Evolutionary conservation across 1,140 invertebrate genomes (phyloP).

Genomic region (Lasioglossum baleicum): DNA sequence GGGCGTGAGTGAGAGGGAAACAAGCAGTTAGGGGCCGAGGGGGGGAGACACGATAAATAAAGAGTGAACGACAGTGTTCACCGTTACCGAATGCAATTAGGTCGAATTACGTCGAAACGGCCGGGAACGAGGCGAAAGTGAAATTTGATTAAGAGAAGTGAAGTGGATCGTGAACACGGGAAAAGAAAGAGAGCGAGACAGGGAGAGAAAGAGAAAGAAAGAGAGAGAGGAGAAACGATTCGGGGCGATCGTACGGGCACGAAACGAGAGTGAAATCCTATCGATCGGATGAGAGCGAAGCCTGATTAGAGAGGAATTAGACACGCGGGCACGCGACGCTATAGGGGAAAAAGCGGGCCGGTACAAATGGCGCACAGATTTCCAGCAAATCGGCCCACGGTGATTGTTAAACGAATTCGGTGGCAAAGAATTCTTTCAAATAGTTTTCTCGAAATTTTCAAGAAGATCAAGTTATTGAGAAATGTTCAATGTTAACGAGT

Average conservation of each 20-base stretch:
- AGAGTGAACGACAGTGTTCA: constrained; percentile 17
- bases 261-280: constrained; percentile 46
- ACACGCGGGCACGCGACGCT: neutral
- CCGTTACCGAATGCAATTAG: constrained; percentile 55
- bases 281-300: constrained; percentile 35
- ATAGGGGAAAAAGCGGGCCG: constrained; percentile 2
- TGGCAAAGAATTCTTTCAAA: too few relatives aligned
- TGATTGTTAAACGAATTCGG: too few relatives aligned
- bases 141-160: constrained; percentile 58
- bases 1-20: constrained; percentile 7
- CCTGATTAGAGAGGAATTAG: constrained; percentile 44
- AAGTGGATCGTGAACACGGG: constrained; percentile 23
- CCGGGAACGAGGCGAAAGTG: constrained; percentile 30
- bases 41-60: neutral
- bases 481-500: too few relatives aligned
- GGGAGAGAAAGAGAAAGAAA: neutral
- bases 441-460: too few relatives aligned
- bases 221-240: constrained; percentile 3
- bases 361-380: neutral
- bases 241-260: constrained; percentile 4
- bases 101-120: constrained; percentile 52
- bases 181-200: too few relatives aligned
- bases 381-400: neutral
- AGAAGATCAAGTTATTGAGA: too few relatives aligned
- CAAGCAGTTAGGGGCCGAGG: neutral